A percentile compares a stretch with the other conserved stretches of the same genome.
These are phyloP conservation scores for Sebastes cheni DNA, from an alignment of 2,797 vertebrate species.

Conservation along the genomic window DNA sequence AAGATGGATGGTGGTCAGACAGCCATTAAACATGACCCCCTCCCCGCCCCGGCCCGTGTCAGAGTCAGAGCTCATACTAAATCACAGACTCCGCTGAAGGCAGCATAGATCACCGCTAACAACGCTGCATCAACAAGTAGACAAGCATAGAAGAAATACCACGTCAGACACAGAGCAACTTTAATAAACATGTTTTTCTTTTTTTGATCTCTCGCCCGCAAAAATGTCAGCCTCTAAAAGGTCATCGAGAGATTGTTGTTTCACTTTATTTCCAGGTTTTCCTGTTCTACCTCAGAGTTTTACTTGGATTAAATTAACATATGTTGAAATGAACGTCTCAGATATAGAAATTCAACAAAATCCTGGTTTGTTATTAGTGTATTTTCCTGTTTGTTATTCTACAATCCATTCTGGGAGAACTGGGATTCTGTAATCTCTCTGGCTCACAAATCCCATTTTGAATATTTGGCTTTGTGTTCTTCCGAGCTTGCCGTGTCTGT, in stretches of 20 bases:
- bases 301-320: conserved; percentile 25
- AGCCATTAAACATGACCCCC: conserved; percentile 65
- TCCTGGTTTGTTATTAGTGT: conserved; percentile 10
- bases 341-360: not conserved
- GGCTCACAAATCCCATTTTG: conserved; percentile 45
- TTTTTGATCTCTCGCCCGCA: conserved; percentile 19
- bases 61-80: conserved; percentile 61
- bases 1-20: conserved; percentile 63
- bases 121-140: conserved; percentile 62
- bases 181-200: conserved; percentile 56
- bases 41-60: conserved; percentile 40
- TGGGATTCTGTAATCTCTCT: conserved; percentile 31
- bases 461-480: conserved; percentile 23
- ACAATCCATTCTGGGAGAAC: not conserved
- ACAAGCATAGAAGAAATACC: conserved; percentile 60
- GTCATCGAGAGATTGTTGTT: conserved; percentile 37
- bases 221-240: conserved; percentile 53
- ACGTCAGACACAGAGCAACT: conserved; percentile 47
- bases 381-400: conserved; percentile 1
- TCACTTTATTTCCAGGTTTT: conserved; percentile 18
- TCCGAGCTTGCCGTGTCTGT: not conserved
- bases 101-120: conserved; percentile 71
- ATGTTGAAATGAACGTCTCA: not conserved
- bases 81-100: conserved; percentile 67
- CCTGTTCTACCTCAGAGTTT: not conserved